Conservation (phyloP, 30 jellyfish, hydroid and myxozoan species). For the Aurelia coerulea region DNA sequence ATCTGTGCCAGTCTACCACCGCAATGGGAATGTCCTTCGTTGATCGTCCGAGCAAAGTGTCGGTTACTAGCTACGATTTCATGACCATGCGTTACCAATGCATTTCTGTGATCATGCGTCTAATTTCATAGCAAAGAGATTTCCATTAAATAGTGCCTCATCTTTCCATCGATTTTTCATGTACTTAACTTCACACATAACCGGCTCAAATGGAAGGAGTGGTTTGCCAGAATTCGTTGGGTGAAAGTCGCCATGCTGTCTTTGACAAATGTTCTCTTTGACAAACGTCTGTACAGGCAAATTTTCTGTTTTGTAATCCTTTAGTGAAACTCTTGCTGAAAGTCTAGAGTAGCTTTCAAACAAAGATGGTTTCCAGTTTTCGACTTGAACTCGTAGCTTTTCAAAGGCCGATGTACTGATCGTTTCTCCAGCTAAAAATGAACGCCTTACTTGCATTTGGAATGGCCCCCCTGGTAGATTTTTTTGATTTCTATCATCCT, state of each 20-base stretch:
- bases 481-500: not conserved
- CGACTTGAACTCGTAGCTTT: not conserved
- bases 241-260: too few relatives aligned
- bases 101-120: not conserved
- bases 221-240: too few relatives aligned
- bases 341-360: too few relatives aligned
- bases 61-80: too few relatives aligned
- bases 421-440: not conserved
- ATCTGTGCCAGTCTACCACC: too few relatives aligned
- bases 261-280: too few relatives aligned
- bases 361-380: not conserved
- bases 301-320: too few relatives aligned
- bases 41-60: too few relatives aligned
- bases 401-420: not conserved
- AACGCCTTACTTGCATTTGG: not conserved
- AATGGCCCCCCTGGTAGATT: not conserved
- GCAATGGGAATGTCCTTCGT: too few relatives aligned
- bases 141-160: not conserved
- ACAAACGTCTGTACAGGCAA: too few relatives aligned
- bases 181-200: not conserved
- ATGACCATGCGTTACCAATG: too few relatives aligned
- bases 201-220: not conserved
- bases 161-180: conserved; percentile 1
- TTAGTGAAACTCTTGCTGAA: too few relatives aligned
- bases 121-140: not conserved